Evolutionary conservation across 2,113 vertebrate species (phyloP).

Genomic region (Psettodes erumei): DNA sequence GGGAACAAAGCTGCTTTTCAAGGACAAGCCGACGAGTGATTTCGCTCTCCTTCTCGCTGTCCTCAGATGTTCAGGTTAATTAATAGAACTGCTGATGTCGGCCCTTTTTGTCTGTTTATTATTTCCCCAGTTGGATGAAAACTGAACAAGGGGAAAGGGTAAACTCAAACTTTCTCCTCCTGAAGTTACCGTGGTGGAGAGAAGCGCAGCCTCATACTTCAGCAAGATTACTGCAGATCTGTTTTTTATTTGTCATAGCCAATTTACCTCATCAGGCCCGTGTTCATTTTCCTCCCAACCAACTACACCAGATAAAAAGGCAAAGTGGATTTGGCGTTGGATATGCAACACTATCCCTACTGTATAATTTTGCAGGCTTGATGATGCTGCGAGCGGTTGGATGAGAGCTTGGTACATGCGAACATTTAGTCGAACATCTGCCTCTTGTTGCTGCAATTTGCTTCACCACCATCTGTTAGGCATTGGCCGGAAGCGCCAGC

Average conservation of each 20-base stretch:
- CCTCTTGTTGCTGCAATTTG: slow-evolving; percentile 70
- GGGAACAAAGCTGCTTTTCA: slow-evolving; percentile 36
- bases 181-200: neutral
- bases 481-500: slow-evolving; percentile 54
- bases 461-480: slow-evolving; percentile 71
- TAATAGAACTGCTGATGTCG: slow-evolving; percentile 49
- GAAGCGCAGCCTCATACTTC: neutral
- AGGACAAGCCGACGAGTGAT: slow-evolving; percentile 46
- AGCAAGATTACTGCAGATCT: neutral
- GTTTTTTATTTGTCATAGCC: slow-evolving; percentile 6
- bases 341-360: slow-evolving; percentile 55
- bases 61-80: slow-evolving; percentile 51
- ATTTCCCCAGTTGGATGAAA: slow-evolving; percentile 23
- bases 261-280: slow-evolving; percentile 12
- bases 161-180: slow-evolving; percentile 7
- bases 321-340: slow-evolving; percentile 36
- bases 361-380: slow-evolving; percentile 60
- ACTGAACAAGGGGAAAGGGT: neutral
- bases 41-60: slow-evolving; percentile 13
- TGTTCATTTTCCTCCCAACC: slow-evolving; percentile 37
- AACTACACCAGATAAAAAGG: slow-evolving; percentile 36
- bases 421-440: slow-evolving; percentile 74
- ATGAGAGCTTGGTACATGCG: slow-evolving; percentile 67
- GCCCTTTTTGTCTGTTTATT: slow-evolving; percentile 33
- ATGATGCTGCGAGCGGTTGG: slow-evolving; percentile 51